A percentile compares a stretch with the other conserved stretches of the same genome.
These are phyloP conservation scores for Leucoraja ocellata DNA, from an alignment of 2,797 vertebrate species.

Conservation along the genomic window DNA sequence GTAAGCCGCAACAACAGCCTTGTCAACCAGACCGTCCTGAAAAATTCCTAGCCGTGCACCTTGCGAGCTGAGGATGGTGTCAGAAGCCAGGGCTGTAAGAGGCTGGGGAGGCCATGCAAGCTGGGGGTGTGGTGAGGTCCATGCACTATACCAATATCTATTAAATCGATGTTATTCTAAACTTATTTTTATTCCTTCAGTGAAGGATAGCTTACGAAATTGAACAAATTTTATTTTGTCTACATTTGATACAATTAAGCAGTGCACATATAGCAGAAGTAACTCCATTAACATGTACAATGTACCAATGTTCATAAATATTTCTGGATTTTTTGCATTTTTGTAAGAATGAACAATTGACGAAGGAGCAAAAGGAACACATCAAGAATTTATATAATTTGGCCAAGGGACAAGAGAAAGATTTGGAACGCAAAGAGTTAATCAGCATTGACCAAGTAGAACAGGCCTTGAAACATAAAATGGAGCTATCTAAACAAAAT, in stretches of 20 bases:
- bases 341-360: slow-evolving; percentile 56
- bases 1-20: too few species aligned
- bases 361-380: slow-evolving; percentile 52
- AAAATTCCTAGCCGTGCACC: too few species aligned
- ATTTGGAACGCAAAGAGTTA: slow-evolving; percentile 46
- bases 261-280: neutral
- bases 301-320: neutral
- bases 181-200: neutral
- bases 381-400: slow-evolving; percentile 50
- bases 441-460: slow-evolving; percentile 61
- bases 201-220: neutral
- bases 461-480: slow-evolving; percentile 51
- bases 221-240: neutral
- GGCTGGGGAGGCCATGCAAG: too few species aligned
- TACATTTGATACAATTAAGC: neutral
- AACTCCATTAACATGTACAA: neutral
- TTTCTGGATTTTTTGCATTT: slow-evolving; percentile 10
- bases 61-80: too few species aligned
- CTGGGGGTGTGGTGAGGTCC: too few species aligned
- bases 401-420: slow-evolving; percentile 52
- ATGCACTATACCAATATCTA: too few species aligned
- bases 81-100: too few species aligned
- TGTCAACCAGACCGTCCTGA: too few species aligned
- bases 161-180: neutral
- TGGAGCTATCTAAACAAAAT: slow-evolving; percentile 55